These are phyloP conservation scores for Oikopleura vanhoeffeni DNA, from an alignment of 23 tunicate genomes.

Conservation along the genomic window DNA sequence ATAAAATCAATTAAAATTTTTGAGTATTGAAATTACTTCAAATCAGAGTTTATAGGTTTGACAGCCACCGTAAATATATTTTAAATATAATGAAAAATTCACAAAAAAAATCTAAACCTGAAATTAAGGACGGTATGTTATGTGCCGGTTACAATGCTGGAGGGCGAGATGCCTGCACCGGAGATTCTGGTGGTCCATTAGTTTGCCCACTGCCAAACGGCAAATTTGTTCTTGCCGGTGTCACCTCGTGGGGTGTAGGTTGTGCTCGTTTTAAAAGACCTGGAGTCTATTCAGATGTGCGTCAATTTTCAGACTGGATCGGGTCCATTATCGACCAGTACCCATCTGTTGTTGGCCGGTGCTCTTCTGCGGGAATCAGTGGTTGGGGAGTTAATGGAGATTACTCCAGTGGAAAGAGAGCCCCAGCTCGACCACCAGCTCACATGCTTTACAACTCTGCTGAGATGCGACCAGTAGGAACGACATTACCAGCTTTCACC, in stretches of 20 bases:
- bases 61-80: no score
- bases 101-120: no score
- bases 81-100: no score
- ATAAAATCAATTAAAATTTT: no score
- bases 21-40: no score
- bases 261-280: slow-evolving; percentile 54
- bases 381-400: not conserved
- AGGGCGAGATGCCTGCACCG: not conserved
- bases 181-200: slow-evolving; percentile 80
- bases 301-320: slow-evolving; percentile 37
- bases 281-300: slow-evolving; percentile 59
- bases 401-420: not conserved
- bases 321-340: not conserved
- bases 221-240: slow-evolving; percentile 53
- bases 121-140: not conserved
- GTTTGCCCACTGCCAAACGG: slow-evolving; percentile 48
- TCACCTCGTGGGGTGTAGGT: slow-evolving; percentile 65
- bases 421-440: not conserved
- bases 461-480: not conserved
- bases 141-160: not conserved
- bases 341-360: not conserved
- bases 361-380: not conserved
- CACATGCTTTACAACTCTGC: not conserved
- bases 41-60: no score
- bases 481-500: not conserved